phyloP scores from a whole-genome alignment of 2,888 invertebrate genomes.

The Phyto melanocephala region DNA sequence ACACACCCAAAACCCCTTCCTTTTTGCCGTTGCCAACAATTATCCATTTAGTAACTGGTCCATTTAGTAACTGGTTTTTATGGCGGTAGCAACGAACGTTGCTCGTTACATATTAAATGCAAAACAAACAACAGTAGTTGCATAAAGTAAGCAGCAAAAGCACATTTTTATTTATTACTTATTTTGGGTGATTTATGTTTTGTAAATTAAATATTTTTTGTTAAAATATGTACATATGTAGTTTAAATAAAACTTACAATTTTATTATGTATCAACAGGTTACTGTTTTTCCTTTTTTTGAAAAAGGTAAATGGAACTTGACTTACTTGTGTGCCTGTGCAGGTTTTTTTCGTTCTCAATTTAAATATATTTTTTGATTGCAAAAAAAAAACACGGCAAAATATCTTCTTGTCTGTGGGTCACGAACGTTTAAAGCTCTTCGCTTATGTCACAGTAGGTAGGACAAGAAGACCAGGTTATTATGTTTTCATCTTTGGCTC shows the following conservation, averaged over 20 bases:
- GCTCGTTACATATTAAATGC: no score
- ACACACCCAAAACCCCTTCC: background rate
- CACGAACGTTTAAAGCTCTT: background rate
- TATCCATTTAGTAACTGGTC: background rate
- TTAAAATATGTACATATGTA: conserved; percentile 9
- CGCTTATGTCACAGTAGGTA: background rate
- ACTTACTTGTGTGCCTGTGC: conserved; percentile 24
- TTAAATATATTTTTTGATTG: background rate
- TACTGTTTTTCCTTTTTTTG: no score
- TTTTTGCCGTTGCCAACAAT: background rate
- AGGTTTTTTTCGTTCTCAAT: background rate
- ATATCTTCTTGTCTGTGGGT: conserved; percentile 2
- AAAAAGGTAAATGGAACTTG: conserved; percentile 41
- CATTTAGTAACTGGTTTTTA: no score
- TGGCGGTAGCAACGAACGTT: no score
- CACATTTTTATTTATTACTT: background rate
- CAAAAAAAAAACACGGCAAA: no score
- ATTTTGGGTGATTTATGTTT: background rate
- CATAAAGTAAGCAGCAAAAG: background rate
- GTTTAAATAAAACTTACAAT: conserved; percentile 34
- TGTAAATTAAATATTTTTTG: background rate
- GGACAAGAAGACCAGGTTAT: background rate
- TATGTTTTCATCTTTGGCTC: background rate
- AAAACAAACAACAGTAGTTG: no score
- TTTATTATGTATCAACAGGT: conserved; percentile 18